Base-by-base conservation (phyloP, 1,140 invertebrate species). In the Platorchestia sp. region DNA sequence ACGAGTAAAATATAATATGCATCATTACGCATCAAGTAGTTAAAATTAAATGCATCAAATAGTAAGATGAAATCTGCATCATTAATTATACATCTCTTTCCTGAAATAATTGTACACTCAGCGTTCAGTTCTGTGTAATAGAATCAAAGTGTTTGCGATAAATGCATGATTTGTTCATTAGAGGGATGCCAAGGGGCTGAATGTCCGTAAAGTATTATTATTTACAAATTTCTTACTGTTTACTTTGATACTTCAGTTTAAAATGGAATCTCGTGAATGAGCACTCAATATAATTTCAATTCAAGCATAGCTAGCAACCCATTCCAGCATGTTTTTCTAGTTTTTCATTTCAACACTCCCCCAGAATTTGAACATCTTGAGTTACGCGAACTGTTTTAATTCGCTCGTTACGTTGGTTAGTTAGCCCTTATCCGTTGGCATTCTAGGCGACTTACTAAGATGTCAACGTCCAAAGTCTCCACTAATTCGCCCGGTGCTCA, bases 401-500 rank as follows among this genome's bases (percentile, higher is more conserved):
- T 75, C 36, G 1, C 59, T 75, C 59, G 59, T 75, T 75, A 75
- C 1, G 59, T 75, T 19, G 7, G 59, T 3, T 75, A 14, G 59
- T 75, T 75, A 75, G 59, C 59, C 59, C 27, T 75, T 75, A 75
- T 75, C 59, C 10, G 59, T 75, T 75, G 14, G 59, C 59, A 75
- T 75, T 75, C 59, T 75, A 75, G 14, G 27, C 59, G 59, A 75
- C 59, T 75, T 75, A 75, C 59, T 75, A 22, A 75, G 59, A 75
- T 75, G 59, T 75, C 59, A 75, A 75, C 59, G 10, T 75, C 59
- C 27, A 75, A 75, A 75, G 59, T 75, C 59, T 75, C 44, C 45
- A 36, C 91, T 93, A 93, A 93, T 45, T 93, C 45, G 45, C 43
- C 41, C 40, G 43, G 91, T 93, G 45, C 91, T 45, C 91, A 45